A percentile compares a stretch with the other conserved stretches of the same genome.
phyloP scores from a whole-genome alignment of 2,797 vertebrate species.

The Loris lydekkerianus region DNA sequence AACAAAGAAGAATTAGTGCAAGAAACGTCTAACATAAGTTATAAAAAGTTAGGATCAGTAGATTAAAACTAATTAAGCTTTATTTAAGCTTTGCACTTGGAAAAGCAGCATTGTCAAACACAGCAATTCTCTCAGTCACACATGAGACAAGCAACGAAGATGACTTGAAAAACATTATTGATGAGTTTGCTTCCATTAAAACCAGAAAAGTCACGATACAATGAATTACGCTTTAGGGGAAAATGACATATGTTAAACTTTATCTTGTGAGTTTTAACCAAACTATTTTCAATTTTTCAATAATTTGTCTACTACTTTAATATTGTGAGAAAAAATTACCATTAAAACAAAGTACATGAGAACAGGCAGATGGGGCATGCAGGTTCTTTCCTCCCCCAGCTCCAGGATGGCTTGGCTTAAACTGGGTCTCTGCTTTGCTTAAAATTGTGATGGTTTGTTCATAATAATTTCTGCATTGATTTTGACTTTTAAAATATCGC shows the following conservation, averaged over 20 bases:
- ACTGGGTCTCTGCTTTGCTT: background rate
- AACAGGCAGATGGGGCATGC: accelerated
- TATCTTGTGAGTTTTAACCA: background rate
- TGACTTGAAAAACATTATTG: background rate
- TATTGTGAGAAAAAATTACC: background rate
- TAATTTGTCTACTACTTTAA: background rate
- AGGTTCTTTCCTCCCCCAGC: background rate
- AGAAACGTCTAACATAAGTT: background rate
- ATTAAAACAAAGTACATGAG: background rate
- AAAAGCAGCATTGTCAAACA: background rate
- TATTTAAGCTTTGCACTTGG: background rate
- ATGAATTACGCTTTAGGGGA: background rate
- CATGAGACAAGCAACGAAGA: background rate
- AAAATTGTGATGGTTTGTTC: background rate
- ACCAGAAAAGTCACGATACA: background rate
- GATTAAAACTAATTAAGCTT: background rate
- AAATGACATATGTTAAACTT: background rate
- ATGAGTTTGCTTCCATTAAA: background rate
- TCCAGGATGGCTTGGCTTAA: background rate
- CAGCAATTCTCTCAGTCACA: background rate
- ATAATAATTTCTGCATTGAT: background rate
- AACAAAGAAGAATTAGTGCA: background rate
- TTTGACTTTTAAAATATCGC: background rate
- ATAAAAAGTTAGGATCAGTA: background rate
- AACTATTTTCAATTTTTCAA: background rate